A percentile compares a stretch with the other conserved stretches of the same genome.
Evolutionary conservation across 2,113 vertebrate genomes (phyloP).

Genomic region (Callipepla squamata): DNA sequence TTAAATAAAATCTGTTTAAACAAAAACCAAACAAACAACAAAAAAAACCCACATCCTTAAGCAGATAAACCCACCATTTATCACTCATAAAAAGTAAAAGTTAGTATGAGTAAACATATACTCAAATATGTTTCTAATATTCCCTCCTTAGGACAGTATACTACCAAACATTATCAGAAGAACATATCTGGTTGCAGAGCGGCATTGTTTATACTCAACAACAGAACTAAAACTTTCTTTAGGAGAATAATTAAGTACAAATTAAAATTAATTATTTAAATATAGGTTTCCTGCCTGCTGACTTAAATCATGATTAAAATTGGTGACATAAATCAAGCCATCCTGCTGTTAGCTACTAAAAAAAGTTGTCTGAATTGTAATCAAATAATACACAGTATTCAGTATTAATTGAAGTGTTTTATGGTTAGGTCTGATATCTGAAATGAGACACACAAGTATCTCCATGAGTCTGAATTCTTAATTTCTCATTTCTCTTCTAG

Average conservation of each 20-base stretch:
- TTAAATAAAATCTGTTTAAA: background rate
- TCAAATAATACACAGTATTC: slow-evolving; percentile 19
- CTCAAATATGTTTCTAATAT: background rate
- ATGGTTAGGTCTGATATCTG: slow-evolving; percentile 14
- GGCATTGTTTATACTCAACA: slow-evolving; percentile 6
- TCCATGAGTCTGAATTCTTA: background rate
- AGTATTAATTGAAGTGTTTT: background rate
- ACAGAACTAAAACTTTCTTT: background rate
- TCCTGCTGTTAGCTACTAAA: slow-evolving; percentile 31
- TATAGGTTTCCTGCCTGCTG: slow-evolving; percentile 22
- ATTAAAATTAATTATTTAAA: slow-evolving; percentile 57
- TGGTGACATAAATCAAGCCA: slow-evolving; percentile 21
- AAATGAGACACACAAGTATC: background rate
- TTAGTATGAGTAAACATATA: background rate
- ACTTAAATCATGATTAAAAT: slow-evolving; percentile 33
- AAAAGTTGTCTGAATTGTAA: slow-evolving; percentile 48
- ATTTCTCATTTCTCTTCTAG: slow-evolving; percentile 23
- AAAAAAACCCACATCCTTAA: background rate
- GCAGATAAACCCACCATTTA: background rate
- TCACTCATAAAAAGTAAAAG: background rate
- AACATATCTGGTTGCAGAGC: background rate
- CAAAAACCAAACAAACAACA: too few species aligned
- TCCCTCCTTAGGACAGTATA: background rate
- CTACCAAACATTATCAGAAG: background rate
- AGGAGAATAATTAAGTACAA: slow-evolving; percentile 29